These are phyloP conservation scores for Melanotaenia maccullochi DNA, from an alignment of 2,797 vertebrate genomes.

Conservation along the genomic window DNA sequence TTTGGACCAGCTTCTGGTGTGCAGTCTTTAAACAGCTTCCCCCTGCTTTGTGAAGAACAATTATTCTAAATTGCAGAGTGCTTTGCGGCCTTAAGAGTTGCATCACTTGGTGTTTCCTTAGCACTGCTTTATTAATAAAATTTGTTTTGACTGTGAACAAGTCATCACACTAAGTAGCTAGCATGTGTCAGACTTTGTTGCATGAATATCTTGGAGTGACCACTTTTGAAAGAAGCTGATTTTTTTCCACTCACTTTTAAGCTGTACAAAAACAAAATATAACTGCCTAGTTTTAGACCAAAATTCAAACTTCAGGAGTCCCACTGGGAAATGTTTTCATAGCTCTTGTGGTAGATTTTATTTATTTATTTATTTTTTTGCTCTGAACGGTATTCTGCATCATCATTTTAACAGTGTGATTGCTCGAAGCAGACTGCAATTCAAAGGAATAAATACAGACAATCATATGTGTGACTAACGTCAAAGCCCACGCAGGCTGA, in stretches of 20 bases:
- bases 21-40: too few relatives aligned
- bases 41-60: neutral
- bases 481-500: constrained; percentile 27
- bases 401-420: constrained; percentile 3
- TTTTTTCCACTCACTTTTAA: neutral
- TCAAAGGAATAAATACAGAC: constrained; percentile 23
- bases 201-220: too few relatives aligned
- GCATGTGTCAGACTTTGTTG: neutral
- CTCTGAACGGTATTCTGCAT: constrained; percentile 23
- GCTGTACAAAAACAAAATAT: too few relatives aligned
- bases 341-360: constrained; percentile 5
- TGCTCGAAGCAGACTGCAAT: constrained; percentile 27
- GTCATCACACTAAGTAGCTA: neutral
- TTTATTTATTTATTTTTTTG: neutral
- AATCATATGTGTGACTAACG: constrained; percentile 41
- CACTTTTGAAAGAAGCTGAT: neutral
- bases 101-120: neutral
- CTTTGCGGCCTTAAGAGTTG: neutral
- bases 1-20: neutral
- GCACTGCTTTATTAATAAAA: too few relatives aligned
- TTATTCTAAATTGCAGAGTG: neutral
- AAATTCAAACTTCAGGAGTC: neutral
- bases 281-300: too few relatives aligned
- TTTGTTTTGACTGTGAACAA: neutral
- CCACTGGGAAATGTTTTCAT: constrained; percentile 11